phyloP scores from a whole-genome alignment of 2,113 vertebrate species.

The Crotalus horridus region DNA sequence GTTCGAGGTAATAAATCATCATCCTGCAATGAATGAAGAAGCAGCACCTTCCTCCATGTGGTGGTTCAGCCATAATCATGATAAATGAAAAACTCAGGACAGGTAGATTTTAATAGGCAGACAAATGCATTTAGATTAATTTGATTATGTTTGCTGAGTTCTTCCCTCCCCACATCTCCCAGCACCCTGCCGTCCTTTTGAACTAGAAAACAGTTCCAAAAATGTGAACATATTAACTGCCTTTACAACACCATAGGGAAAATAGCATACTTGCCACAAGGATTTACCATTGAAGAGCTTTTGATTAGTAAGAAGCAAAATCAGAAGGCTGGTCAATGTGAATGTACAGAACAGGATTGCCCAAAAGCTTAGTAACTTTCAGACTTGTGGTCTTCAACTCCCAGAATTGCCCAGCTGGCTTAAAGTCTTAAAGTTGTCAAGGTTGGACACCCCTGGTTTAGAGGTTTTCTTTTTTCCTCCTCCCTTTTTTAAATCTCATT shows the following conservation, averaged over 20 bases:
- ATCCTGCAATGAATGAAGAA: constrained; percentile 67
- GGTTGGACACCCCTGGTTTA: neutral
- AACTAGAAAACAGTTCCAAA: constrained; percentile 49
- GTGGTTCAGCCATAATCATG: constrained; percentile 71
- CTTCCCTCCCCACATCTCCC: neutral
- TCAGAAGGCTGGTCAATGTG: too few species aligned
- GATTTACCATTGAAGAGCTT: neutral
- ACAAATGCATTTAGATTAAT: constrained; percentile 73
- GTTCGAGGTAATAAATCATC: constrained; percentile 71
- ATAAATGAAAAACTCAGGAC: constrained; percentile 72
- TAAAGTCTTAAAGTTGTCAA: neutral
- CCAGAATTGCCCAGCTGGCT: neutral
- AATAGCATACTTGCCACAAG: neutral
- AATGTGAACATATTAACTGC: constrained; percentile 1
- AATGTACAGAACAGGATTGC: neutral
- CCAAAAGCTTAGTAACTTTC: neutral
- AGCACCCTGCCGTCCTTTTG: constrained; percentile 40
- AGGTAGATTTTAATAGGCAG: constrained; percentile 76
- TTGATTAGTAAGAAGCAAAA: neutral
- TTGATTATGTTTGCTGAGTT: constrained; percentile 66
- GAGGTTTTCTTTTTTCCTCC: neutral
- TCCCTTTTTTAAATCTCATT: neutral
- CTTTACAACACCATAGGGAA: constrained; percentile 1
- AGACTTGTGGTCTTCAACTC: neutral
- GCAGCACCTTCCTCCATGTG: constrained; percentile 62